Base-by-base conservation (phyloP, 2,113 vertebrate species). In the Erythrocercus mccallii region DNA sequence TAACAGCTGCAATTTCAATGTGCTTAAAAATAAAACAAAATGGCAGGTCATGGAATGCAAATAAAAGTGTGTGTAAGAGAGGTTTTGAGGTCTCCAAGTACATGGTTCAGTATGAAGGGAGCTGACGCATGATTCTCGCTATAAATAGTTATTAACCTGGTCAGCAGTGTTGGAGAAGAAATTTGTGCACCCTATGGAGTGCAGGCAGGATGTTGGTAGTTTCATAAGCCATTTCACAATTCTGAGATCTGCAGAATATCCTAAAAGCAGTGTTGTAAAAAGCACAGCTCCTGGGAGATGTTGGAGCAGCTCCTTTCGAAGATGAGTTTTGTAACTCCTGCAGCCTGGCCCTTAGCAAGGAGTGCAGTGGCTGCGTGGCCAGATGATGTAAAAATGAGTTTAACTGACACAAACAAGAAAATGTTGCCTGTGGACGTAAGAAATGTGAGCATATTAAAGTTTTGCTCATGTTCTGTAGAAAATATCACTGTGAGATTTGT, bases 171-270 rank as follows among this genome's bases (percentile, higher is more conserved):
- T 84, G 87, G 66, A 73, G 61, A 72, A 90, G 71, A 42, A 77
- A 62, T 91, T 42, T 56, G 17, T 54, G 70, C 44, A 30, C 24
- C 60, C 68, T 58, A 0, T 62, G 69, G 66, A 80, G 68, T 38
- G 28, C 42, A 54, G 12, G 58, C 90, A 85, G 54, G 66, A 44
- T 80, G 62, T 37, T 94, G 74, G 58, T 74, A 53, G 64, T 91
- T 94, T 90, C 88, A 54, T 92, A 89, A 94, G 74, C 81, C n/a
- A 24, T 82, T 87, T 91, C 81, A 65, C 81, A 84, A 80, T 88
- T 85, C 71, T 12, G 31, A 76, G 56, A 86, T 70, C 45, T 88
- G 81, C 79, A 83, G 84, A 88, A 78, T 88, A 88, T 69, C 90
- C 93, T 94, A 73, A 95, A 94, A 95, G 78, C 85, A n/a, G 5